Evolutionary conservation across 2,113 vertebrate species (phyloP).

Genomic region (Xiphophorus couchianus): DNA sequence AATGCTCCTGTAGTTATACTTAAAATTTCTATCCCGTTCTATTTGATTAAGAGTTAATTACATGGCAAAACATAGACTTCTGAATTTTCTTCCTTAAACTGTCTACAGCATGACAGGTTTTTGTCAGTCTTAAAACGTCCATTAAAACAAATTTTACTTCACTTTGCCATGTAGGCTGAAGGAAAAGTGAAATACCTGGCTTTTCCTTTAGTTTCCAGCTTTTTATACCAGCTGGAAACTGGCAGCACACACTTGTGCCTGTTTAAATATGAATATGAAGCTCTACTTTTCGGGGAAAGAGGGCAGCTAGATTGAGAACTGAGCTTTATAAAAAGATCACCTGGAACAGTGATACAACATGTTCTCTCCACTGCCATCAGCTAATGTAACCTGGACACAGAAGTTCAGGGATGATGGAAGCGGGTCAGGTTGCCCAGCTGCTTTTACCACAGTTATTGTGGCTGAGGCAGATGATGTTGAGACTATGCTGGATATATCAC

Average conservation of each 20-base stretch:
- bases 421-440: neutral
- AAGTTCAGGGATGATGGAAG: neutral
- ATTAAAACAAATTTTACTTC: neutral
- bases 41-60: neutral
- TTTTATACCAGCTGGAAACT: neutral
- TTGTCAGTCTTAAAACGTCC: too few species aligned
- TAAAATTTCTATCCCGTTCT: neutral
- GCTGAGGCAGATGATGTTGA: neutral
- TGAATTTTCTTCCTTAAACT: too few species aligned
- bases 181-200: too few species aligned
- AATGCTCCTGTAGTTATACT: neutral
- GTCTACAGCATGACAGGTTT: too few species aligned
- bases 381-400: neutral
- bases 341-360: conserved; percentile 8
- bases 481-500: too few species aligned
- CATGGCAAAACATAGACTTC: too few species aligned
- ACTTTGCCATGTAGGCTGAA: too few species aligned
- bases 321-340: conserved; percentile 32
- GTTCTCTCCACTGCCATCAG: conserved; percentile 3
- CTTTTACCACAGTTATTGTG: neutral
- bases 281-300: conserved; percentile 12
- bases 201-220: neutral
- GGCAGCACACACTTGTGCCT: neutral
- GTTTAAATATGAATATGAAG: conserved; percentile 45
- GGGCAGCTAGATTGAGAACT: neutral